phyloP scores from a whole-genome alignment of 2,888 invertebrate genomes.

The Erebia epiphron region DNA sequence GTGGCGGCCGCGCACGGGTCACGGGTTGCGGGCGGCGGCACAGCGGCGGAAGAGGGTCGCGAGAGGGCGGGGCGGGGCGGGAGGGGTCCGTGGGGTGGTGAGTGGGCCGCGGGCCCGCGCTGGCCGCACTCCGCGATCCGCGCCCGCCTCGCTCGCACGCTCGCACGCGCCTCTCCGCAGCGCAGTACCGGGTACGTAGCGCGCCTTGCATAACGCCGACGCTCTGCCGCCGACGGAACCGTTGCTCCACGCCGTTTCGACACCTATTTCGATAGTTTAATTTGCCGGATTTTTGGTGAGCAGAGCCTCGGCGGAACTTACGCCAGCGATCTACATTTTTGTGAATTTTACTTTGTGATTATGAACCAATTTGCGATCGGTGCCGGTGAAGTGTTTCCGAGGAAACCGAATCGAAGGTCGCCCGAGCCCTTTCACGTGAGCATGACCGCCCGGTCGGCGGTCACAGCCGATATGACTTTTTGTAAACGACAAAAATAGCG shows the following conservation, averaged over 20 bases:
- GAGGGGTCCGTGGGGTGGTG: slow-evolving; percentile 30
- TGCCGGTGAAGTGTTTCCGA: slow-evolving; percentile 42
- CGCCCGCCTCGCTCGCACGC: slow-evolving; percentile 62
- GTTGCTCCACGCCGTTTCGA: slow-evolving; percentile 36
- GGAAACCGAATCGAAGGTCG: slow-evolving; percentile 42
- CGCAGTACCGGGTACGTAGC: slow-evolving; percentile 53
- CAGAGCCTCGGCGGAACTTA: slow-evolving; percentile 41
- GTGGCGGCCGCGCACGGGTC: neutral
- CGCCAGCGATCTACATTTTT: slow-evolving; percentile 33
- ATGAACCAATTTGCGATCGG: slow-evolving; percentile 33
- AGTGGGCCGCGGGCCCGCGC: slow-evolving; percentile 37
- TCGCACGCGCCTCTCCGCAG: slow-evolving; percentile 56
- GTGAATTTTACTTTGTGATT: slow-evolving; percentile 38
- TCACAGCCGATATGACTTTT: neutral
- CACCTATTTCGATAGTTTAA: slow-evolving; percentile 32
- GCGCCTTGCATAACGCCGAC: slow-evolving; percentile 42
- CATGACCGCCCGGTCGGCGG: slow-evolving; percentile 13
- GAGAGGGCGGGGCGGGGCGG: slow-evolving; percentile 18
- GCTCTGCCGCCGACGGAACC: slow-evolving; percentile 36
- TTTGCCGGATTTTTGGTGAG: slow-evolving; percentile 30
- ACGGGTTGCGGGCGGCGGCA: neutral
- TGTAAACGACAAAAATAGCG: neutral
- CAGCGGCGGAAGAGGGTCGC: slow-evolving; percentile 11
- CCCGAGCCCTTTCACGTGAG: slow-evolving; percentile 39
- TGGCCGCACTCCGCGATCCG: slow-evolving; percentile 62